Evolutionary conservation across 2,113 vertebrate genomes (phyloP), one percentile per base, ranked within the genome.

Genomic region (Mormoops blainvillei): DNA sequence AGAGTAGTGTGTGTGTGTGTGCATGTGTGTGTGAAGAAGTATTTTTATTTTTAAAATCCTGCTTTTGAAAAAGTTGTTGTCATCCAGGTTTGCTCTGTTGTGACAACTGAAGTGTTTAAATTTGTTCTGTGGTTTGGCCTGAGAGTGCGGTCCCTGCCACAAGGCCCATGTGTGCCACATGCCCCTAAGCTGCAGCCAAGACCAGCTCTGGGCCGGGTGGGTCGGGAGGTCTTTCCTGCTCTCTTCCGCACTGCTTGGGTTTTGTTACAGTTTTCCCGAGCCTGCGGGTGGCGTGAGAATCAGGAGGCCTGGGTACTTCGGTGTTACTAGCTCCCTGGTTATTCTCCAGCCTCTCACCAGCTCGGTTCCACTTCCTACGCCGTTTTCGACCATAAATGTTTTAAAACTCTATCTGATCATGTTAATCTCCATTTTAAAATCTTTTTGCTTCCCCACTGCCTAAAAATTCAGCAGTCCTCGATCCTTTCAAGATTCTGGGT

Each of bases 81-180:
- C 90, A 76, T 86, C 76, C 78, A 92, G 74, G 45, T 65, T 91
- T 82, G 50, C 58, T 87, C 41, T 92, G 56, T 52, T 95, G 26
- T 95, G 58, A 54, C 63, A 76, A 76, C n/a, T 15, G 41, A 82
- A 52, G 28, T 85, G 41, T 92, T 92, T 80, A 71, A 87, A 54
- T 87, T 81, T 83, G 58, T 20, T 56, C 88, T 97, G 91, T 48
- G 48, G 78, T 92, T 92, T 96, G 77, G 73, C 45, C 50, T 14
- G 52, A 52, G 22, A 83, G 52, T 3, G 19, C 19, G 8, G 38
- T 56, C 52, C 22, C 52, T 18, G 38, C 33, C 78, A 41, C 38
- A 24, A 33, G 12, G 4, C 24, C 58, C 91, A 63, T 43, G 36
- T 81, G 83, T 19, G 38, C 31, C 54, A 12, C 54, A 54, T 45